A percentile compares a stretch with the other conserved stretches of the same genome.
Conservation (phyloP, 1,140 invertebrate genomes). For the Luehdorfia chinensis region DNA sequence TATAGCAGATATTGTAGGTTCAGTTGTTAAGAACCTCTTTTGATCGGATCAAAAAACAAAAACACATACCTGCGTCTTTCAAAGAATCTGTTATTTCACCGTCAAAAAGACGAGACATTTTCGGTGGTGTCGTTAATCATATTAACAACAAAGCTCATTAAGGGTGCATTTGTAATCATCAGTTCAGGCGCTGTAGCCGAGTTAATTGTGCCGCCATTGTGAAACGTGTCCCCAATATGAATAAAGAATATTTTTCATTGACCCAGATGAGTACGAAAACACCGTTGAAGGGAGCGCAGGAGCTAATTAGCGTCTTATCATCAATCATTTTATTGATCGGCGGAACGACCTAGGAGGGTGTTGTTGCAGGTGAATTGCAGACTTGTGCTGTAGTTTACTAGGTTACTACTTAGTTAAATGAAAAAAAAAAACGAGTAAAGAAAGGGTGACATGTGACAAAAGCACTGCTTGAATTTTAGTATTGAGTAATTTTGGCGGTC, state of each 20-base stretch:
- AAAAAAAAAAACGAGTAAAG: too few relatives aligned
- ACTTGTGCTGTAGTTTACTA: background rate
- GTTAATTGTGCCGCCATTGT: conserved; percentile 19
- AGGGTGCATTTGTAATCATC: conserved; percentile 65
- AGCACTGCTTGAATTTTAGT: too few relatives aligned
- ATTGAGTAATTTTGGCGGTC: too few relatives aligned
- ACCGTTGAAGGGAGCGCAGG: conserved; percentile 33
- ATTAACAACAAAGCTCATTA: conserved; percentile 65
- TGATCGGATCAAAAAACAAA: too few relatives aligned
- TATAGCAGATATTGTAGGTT: too few relatives aligned
- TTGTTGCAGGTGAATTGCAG: conserved; percentile 1
- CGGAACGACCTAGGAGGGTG: conserved; percentile 31
- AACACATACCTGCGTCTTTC: too few relatives aligned
- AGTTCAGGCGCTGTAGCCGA: conserved; percentile 40
- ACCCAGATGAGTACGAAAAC: conserved; percentile 21
- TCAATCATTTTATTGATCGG: conserved; percentile 57
- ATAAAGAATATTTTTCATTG: conserved; percentile 28
- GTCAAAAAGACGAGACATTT: conserved; percentile 13
- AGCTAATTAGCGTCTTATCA: conserved; percentile 61
- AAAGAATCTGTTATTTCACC: too few relatives aligned
- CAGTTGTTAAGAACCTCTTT: too few relatives aligned
- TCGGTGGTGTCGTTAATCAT: conserved; percentile 57
- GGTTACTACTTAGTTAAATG: background rate
- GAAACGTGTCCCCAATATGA: conserved; percentile 20
- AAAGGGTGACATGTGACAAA: too few relatives aligned